These are phyloP conservation scores for Stenotaenia linearis DNA, from an alignment of 2,888 invertebrate genomes.

Conservation along the genomic window DNA sequence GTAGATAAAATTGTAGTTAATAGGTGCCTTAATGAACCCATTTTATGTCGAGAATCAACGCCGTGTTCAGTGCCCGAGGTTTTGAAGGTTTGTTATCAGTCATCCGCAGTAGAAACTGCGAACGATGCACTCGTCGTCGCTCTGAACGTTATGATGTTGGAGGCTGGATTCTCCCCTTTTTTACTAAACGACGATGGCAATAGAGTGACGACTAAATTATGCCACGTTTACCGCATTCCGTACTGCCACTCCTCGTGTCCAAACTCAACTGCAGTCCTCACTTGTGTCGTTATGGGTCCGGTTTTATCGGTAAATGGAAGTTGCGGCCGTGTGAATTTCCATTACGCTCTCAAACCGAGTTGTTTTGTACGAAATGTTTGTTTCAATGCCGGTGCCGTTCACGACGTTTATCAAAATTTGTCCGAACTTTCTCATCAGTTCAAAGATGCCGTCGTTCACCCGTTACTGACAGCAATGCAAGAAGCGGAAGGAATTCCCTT, in stretches of 20 bases:
- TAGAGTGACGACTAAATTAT: neutral
- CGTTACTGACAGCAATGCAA: no score
- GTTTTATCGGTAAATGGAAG: neutral
- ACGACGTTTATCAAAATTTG: no score
- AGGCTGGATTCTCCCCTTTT: constrained; percentile 10
- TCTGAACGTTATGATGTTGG: constrained; percentile 28
- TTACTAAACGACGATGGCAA: neutral
- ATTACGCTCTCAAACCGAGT: no score
- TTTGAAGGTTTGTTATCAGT: neutral
- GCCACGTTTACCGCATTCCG: neutral
- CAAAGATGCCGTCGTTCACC: no score
- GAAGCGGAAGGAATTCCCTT: no score
- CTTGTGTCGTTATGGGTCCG: neutral
- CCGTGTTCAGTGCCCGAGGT: neutral
- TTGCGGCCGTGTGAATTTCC: no score
- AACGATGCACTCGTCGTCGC: constrained; percentile 29
- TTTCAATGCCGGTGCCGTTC: no score
- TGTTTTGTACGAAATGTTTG: no score
- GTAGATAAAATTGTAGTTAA: no score
- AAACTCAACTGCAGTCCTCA: neutral
- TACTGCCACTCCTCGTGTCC: constrained; percentile 4
- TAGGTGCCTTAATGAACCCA: constrained; percentile 27
- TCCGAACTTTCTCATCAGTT: no score
- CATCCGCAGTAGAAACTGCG: neutral
- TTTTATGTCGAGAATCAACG: constrained; percentile 30